Percentiles rank a stretch among this genome's conserved stretches.
Evolutionary conservation across 2,888 invertebrate genomes (phyloP).

Genomic region (Rhynchonema sp.): DNA sequence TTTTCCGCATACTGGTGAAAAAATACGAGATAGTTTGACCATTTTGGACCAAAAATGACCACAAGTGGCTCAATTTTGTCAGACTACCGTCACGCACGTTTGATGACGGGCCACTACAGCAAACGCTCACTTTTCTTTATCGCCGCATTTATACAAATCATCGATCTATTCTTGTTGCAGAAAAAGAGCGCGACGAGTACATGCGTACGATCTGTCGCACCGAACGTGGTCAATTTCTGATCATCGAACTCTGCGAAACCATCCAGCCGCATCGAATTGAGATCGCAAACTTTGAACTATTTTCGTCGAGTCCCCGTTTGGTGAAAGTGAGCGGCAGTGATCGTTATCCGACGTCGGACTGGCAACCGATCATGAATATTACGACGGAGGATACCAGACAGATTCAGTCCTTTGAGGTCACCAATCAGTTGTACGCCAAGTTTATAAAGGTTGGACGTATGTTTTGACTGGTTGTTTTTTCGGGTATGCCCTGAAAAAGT

Average conservation of each 20-base stretch:
- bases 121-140: neutral
- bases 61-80: no score
- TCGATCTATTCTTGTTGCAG: no score
- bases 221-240: constrained; percentile 42
- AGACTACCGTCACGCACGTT: no score
- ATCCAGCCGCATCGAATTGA: constrained; percentile 71
- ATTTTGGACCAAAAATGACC: no score
- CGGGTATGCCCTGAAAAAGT: no score
- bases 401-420: constrained; percentile 18
- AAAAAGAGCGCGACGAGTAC: constrained; percentile 63
- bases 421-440: constrained; percentile 62
- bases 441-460: constrained; percentile 59
- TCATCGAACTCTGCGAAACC: constrained; percentile 91
- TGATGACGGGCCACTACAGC: no score
- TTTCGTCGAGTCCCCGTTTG: constrained; percentile 40
- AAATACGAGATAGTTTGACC: no score
- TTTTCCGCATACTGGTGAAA: no score
- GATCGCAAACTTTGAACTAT: constrained; percentile 87
- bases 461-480: no score
- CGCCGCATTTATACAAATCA: neutral
- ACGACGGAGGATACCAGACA: constrained; percentile 48
- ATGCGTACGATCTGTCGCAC: constrained; percentile 80
- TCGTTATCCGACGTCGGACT: constrained; percentile 71
- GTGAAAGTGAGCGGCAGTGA: constrained; percentile 54
- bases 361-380: constrained; percentile 70